These are phyloP conservation scores for Oegoconia quadripuncta DNA, from an alignment of 2,888 invertebrate species.

Conservation along the genomic window DNA sequence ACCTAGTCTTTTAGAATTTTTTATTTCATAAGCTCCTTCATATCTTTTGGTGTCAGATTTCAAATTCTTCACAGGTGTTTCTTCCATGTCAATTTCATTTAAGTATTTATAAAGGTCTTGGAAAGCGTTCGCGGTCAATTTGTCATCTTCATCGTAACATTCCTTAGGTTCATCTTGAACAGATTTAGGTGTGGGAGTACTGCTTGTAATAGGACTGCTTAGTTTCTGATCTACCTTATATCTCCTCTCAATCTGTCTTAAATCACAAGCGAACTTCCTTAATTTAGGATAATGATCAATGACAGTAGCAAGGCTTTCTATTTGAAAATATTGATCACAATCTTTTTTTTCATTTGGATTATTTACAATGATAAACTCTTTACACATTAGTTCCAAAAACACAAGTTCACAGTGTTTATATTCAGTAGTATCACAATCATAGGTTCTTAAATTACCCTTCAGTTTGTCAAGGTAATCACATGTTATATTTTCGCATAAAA, in stretches of 20 bases:
- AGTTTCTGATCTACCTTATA: conserved; percentile 25
- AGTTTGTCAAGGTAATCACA: conserved; percentile 43
- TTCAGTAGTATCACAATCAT: conserved; percentile 45
- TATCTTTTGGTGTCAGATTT: conserved; percentile 45
- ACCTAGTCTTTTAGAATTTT: conserved; percentile 51
- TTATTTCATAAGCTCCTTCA: conserved; percentile 49
- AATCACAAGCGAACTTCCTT: conserved; percentile 35
- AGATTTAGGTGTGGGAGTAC: conserved; percentile 12
- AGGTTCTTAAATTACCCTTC: conserved; percentile 50
- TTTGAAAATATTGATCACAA: conserved; percentile 18
- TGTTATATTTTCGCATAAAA: conserved; percentile 58
- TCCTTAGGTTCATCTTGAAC: conserved; percentile 19
- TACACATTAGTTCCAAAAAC: conserved; percentile 57
- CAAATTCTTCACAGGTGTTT: conserved; percentile 32
- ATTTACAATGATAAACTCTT: conserved; percentile 50
- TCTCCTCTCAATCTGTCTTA: conserved; percentile 41
- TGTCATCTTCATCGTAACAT: conserved; percentile 21
- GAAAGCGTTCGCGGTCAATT: conserved; percentile 22
- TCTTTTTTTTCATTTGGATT: conserved; percentile 3
- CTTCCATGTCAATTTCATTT: conserved; percentile 33
- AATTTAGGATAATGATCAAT: conserved; percentile 47
- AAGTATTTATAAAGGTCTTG: conserved; percentile 39
- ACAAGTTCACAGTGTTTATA: conserved; percentile 57
- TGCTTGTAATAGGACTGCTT: background rate
- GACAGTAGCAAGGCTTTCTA: conserved; percentile 47